phyloP scores from a whole-genome alignment of 2,797 vertebrate genomes.

The Agapornis canus region DNA sequence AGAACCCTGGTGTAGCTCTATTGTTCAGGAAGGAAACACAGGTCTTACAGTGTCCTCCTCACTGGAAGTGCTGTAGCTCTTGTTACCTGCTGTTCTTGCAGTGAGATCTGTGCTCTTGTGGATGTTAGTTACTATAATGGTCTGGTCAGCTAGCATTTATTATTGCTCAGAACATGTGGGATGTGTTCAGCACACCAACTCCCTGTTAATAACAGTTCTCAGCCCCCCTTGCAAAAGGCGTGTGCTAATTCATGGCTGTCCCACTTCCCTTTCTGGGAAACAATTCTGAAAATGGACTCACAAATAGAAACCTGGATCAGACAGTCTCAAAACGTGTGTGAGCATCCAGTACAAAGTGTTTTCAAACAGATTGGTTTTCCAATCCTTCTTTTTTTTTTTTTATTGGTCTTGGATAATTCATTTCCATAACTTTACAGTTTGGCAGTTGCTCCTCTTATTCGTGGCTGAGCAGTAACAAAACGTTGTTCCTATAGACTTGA shows the following conservation, averaged over 20 bases:
- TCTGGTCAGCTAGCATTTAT: background rate
- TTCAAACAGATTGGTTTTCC: background rate
- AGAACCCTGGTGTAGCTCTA: background rate
- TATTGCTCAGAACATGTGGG: background rate
- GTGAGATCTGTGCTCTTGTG: background rate
- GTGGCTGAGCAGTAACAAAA: constrained; percentile 23
- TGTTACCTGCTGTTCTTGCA: background rate
- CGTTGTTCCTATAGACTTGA: background rate
- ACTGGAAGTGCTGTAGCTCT: background rate
- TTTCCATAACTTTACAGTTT: background rate
- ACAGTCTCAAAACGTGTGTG: background rate
- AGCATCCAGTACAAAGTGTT: background rate
- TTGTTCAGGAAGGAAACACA: background rate
- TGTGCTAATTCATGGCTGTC: background rate
- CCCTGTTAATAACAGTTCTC: fast-evolving
- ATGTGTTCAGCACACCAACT: background rate
- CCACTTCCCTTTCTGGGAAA: background rate
- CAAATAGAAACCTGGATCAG: background rate
- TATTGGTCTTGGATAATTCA: background rate
- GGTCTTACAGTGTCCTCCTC: background rate
- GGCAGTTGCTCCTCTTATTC: background rate
- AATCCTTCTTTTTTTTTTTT: background rate
- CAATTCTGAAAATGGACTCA: background rate
- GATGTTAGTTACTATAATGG: fast-evolving
- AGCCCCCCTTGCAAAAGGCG: background rate